These are phyloP conservation scores for Eutrigla gurnardus DNA, from an alignment of 2,797 vertebrate species.

Conservation along the genomic window DNA sequence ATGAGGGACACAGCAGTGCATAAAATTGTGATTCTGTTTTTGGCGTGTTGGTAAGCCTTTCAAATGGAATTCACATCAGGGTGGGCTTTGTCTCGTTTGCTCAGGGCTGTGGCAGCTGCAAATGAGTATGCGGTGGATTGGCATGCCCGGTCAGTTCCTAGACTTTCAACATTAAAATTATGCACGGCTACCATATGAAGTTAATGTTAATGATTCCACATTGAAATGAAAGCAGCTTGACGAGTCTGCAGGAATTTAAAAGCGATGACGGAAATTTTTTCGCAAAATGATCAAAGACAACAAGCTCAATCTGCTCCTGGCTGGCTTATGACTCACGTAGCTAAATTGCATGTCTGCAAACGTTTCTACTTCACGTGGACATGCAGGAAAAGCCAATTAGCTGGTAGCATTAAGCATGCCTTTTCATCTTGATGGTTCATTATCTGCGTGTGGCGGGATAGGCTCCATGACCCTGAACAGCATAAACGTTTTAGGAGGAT, in stretches of 20 bases:
- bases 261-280: slow-evolving; percentile 42
- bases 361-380: slow-evolving; percentile 38
- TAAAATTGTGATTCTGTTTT: slow-evolving; percentile 43
- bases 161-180: slow-evolving; percentile 16
- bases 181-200: slow-evolving; percentile 13
- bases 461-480: not conserved
- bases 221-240: not conserved
- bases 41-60: slow-evolving; percentile 35
- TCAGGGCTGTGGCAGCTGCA: slow-evolving; percentile 26
- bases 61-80: slow-evolving; percentile 43
- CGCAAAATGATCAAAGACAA: slow-evolving; percentile 62
- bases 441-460: slow-evolving; percentile 1
- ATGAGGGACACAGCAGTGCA: slow-evolving; percentile 48
- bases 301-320: slow-evolving; percentile 53
- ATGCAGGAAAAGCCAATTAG: slow-evolving; percentile 52
- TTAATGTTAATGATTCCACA: too few species aligned
- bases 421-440: slow-evolving; percentile 38
- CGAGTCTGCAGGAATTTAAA: slow-evolving; percentile 43
- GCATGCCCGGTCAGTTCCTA: slow-evolving; percentile 25
- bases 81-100: slow-evolving; percentile 30
- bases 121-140: slow-evolving; percentile 21
- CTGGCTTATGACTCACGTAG: slow-evolving; percentile 51
- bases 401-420: slow-evolving; percentile 20
- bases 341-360: slow-evolving; percentile 35
- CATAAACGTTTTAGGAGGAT: slow-evolving; percentile 9